Evolutionary conservation across 2,113 vertebrate genomes (phyloP), one percentile per base, ranked within the genome.

Genomic region (Pleuronectes platessa): DNA sequence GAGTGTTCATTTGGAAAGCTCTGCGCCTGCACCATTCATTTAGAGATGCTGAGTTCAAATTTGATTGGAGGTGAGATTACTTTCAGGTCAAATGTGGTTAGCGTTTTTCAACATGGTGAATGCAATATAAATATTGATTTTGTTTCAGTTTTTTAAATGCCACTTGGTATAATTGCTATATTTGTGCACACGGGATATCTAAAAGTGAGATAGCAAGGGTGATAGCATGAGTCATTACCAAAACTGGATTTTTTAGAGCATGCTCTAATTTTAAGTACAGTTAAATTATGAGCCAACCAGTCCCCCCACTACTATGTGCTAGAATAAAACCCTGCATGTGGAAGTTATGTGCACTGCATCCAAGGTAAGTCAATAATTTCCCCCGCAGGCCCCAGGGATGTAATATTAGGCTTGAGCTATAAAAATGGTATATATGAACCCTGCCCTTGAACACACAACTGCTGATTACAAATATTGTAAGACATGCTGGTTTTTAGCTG

Each of bases 1-100:
- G 61, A 65, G 74, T 71, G 70, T 74, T 72, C 58, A 64, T 67
- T 75, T 71, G 53, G 61, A 68, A 79, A 72, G 59, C 40, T 76
- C 61, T 55, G 81, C 61, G 37, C 55, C 47, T 56, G 63, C 26
- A 53, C 35, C 12, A n/a, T 82, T 81, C 51, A 64, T 74, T 71
- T 64, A 51, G 12, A 71, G 24, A 61, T 49, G 49, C 79, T 47
- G 49, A 74, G 26, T 27, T 56, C n/a, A 56, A 71, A 73, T 80
- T n/a, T 70, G 68, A 70, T 80, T 63, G 51, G 45, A 75, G 68
- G 76, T 84, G 63, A 61, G 62, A 75, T 54, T 47, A 58, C 35
- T 42, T 17, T 13, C 37, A 61, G 63, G 60, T 18, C 31, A 60
- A 62, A 67, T 61, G 62, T 69, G 40, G 27, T 64, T 59, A 8